Conservation (phyloP, 2,113 vertebrate species). For the Cheirogaleus medius region DNA sequence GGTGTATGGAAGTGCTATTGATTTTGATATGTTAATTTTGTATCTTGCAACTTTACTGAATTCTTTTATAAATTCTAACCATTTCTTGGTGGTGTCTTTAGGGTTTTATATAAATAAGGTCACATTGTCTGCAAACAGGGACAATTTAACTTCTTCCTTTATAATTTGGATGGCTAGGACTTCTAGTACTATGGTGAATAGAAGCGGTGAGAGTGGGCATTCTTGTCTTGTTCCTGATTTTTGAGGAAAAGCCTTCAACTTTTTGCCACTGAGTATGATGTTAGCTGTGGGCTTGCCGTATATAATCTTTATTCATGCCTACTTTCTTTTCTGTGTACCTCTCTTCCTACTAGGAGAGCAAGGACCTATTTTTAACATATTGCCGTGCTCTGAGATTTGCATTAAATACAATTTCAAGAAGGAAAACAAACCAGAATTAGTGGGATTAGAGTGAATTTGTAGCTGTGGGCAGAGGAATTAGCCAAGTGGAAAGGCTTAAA, state of each 20-base stretch:
- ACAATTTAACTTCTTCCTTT: neutral
- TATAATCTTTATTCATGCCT: neutral
- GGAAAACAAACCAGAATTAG: neutral
- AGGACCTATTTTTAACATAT: neutral
- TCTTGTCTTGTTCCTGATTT: neutral
- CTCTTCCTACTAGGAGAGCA: neutral
- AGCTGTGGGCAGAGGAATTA: neutral
- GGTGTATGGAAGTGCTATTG: neutral
- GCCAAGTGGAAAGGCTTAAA: neutral
- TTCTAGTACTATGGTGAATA: neutral
- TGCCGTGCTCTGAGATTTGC: neutral
- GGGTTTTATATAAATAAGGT: neutral
- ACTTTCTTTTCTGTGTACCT: neutral
- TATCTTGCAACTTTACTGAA: neutral
- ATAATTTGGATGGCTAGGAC: neutral
- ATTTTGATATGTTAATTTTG: neutral
- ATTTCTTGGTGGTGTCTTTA: neutral
- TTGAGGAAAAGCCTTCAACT: neutral
- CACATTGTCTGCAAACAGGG: neutral
- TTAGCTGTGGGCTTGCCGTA: neutral
- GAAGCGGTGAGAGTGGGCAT: neutral
- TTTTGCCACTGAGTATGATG: neutral
- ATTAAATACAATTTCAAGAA: neutral
- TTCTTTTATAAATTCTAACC: neutral
- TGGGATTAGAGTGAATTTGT: neutral